A percentile compares a stretch with the other conserved stretches of the same genome.
phyloP scores from a whole-genome alignment of 2,113 vertebrate genomes.

The Pitta sordida region DNA sequence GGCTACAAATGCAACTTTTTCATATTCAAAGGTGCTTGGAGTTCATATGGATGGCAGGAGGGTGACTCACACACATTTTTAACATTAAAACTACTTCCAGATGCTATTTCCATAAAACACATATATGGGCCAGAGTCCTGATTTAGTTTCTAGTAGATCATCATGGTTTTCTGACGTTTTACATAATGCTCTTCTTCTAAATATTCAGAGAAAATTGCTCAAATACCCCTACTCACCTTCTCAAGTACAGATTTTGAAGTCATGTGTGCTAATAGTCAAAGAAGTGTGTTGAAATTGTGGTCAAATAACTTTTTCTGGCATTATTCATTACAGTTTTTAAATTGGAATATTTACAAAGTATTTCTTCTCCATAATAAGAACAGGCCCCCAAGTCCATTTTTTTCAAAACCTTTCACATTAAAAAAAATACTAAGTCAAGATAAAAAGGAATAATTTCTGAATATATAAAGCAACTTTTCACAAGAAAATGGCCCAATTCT shows the following conservation, averaged over 20 bases:
- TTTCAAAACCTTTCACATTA: background rate
- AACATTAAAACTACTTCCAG: background rate
- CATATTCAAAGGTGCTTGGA: background rate
- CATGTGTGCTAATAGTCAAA: background rate
- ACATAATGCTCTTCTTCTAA: background rate
- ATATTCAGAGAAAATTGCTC: background rate
- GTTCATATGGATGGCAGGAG: background rate
- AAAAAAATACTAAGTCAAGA: background rate
- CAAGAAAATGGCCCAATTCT: background rate
- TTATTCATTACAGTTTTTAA: background rate
- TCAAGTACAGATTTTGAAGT: background rate
- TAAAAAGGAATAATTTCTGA: background rate
- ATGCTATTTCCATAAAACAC: background rate
- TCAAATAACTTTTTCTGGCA: background rate
- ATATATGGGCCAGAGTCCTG: background rate
- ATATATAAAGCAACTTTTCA: background rate
- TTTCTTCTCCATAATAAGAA: background rate
- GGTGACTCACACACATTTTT: fast-evolving
- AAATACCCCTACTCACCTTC: background rate
- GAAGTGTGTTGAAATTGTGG: background rate
- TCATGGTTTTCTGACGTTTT: background rate
- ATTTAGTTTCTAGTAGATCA: background rate
- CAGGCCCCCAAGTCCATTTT: too few relatives aligned
- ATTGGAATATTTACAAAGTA: background rate
- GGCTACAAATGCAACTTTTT: background rate